Evolutionary conservation across 2,113 vertebrate species (phyloP).

Genomic region (Nerophis ophidion): DNA sequence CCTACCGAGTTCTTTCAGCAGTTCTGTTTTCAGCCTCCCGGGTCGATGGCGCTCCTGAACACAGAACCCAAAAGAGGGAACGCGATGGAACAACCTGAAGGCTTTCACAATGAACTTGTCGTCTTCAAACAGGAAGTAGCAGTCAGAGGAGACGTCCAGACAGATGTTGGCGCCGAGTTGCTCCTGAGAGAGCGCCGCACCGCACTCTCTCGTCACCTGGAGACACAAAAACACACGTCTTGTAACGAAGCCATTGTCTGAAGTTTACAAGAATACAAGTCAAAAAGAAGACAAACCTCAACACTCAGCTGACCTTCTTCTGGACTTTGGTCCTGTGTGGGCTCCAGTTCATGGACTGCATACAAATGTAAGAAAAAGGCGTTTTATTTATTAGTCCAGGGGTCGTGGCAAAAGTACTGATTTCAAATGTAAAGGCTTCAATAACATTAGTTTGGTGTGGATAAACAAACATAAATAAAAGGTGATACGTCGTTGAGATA

Average conservation of each 20-base stretch:
- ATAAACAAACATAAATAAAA: too few species aligned
- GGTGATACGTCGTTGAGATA: too few species aligned
- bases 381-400: too few species aligned
- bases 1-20: conserved; percentile 81
- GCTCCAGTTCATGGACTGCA: conserved; percentile 83
- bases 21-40: conserved; percentile 77
- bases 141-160: conserved; percentile 63
- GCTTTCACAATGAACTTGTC: conserved; percentile 79
- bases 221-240: background rate
- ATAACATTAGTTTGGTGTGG: too few species aligned
- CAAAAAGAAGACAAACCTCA: background rate
- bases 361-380: background rate
- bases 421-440: too few species aligned
- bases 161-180: conserved; percentile 64
- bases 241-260: background rate
- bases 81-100: conserved; percentile 83
- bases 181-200: conserved; percentile 68
- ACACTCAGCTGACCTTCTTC: conserved; percentile 69
- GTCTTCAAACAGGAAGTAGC: conserved; percentile 77
- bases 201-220: conserved; percentile 28
- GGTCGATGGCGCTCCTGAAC: conserved; percentile 80
- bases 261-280: background rate
- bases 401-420: too few species aligned
- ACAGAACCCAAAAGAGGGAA: conserved; percentile 90
- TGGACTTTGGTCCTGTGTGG: conserved; percentile 81